Conservation (phyloP, 2,797 vertebrate species). For the Megalops cyprinoides region DNA sequence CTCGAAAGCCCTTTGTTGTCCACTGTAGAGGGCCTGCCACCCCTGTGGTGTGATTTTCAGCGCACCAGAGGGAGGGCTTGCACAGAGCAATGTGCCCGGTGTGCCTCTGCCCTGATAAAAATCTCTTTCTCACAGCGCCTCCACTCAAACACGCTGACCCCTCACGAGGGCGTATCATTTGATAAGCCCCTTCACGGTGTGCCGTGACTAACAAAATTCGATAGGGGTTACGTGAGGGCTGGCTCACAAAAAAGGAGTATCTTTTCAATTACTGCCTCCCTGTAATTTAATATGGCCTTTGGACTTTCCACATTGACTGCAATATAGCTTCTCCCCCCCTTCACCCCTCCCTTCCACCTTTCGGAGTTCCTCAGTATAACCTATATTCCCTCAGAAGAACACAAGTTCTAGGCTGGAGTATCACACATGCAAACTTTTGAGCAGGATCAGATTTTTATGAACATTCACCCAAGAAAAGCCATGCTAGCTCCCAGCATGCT, state of each 20-base stretch:
- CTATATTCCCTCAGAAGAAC: not conserved
- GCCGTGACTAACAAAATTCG: not conserved
- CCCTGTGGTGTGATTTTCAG: not conserved
- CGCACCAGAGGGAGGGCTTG: not conserved
- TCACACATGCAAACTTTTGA: not conserved
- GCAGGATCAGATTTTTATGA: not conserved
- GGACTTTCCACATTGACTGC: not conserved
- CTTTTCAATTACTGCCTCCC: not conserved
- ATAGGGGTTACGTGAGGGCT: not conserved
- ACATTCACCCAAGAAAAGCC: not conserved
- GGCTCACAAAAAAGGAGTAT: not conserved
- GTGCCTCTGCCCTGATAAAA: not conserved
- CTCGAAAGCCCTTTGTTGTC: not conserved
- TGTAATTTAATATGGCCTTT: not conserved
- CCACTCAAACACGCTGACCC: not conserved
- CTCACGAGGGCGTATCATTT: not conserved
- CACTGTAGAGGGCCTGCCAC: not conserved
- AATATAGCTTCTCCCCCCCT: not conserved
- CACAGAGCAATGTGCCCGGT: not conserved
- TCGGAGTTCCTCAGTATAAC: not conserved
- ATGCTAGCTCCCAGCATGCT: slow-evolving; percentile 33
- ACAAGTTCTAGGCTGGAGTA: not conserved
- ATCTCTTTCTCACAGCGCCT: not conserved
- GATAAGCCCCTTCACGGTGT: not conserved
- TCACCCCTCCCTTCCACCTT: not conserved